A percentile compares a stretch with the other conserved stretches of the same genome.
Conservation (phyloP, 2,797 vertebrate genomes). For the Pitangus sulphuratus region DNA sequence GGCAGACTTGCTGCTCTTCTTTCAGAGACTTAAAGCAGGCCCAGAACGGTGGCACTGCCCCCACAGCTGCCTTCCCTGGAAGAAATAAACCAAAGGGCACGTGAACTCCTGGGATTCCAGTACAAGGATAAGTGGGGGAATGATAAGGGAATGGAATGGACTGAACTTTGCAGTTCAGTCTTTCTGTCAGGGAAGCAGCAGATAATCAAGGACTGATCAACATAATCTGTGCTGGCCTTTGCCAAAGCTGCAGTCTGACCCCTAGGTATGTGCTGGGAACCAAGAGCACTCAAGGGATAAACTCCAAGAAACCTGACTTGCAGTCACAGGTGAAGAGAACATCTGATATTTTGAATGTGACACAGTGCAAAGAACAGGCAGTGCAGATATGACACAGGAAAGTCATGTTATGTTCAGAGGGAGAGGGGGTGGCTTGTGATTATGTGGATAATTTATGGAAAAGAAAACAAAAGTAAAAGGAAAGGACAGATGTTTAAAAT, state of each 20-base stretch:
- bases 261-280: neutral
- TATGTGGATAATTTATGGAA: neutral
- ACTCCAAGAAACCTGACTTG: neutral
- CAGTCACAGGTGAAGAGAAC: neutral
- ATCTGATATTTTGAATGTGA: neutral
- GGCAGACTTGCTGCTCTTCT: neutral
- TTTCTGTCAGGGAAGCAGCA: neutral
- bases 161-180: neutral
- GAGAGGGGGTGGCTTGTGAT: neutral
- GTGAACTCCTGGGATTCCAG: conserved; percentile 73
- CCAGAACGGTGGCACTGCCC: conserved; percentile 66
- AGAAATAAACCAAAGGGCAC: conserved; percentile 65
- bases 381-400: neutral
- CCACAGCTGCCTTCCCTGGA: conserved; percentile 59
- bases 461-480: neutral
- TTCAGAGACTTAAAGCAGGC: conserved; percentile 75
- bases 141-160: conserved; percentile 69
- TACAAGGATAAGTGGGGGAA: conserved; percentile 76
- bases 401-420: neutral
- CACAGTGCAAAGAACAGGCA: neutral
- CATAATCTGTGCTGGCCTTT: neutral
- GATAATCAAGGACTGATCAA: neutral
- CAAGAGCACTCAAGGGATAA: neutral
- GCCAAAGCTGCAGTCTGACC: neutral
- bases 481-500: neutral